Percentiles rank a stretch among this genome's conserved stretches.
These are phyloP conservation scores for Azemiops feae DNA, from an alignment of 2,113 vertebrate species.

Conservation along the genomic window DNA sequence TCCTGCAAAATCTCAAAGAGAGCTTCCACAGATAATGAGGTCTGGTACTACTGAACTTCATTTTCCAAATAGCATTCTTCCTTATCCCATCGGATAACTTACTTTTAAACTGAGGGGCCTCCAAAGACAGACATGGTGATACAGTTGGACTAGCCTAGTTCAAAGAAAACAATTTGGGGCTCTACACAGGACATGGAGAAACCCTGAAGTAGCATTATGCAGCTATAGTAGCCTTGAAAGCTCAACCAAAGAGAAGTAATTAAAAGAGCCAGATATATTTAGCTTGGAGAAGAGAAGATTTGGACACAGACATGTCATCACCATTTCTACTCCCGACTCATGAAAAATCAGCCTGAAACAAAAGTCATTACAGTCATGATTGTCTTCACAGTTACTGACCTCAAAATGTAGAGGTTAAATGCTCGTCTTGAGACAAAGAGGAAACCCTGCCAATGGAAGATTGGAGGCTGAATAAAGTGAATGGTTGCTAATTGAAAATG, in stretches of 20 bases:
- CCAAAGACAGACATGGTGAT: not conserved
- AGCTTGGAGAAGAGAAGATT: not conserved
- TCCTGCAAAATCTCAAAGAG: not conserved
- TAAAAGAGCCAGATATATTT: not conserved
- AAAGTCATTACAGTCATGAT: not conserved
- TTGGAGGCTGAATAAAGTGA: not conserved
- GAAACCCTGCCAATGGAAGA: not conserved
- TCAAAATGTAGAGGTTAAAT: not conserved
- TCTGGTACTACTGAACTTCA: not conserved
- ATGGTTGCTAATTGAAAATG: not conserved
- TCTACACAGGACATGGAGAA: not conserved
- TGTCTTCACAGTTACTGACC: not conserved
- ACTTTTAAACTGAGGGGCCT: not conserved
- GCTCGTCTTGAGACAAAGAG: not conserved
- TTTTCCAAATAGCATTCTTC: not conserved
- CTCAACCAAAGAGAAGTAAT: not conserved
- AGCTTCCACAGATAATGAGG: not conserved
- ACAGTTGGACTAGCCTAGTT: not conserved
- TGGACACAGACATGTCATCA: not conserved
- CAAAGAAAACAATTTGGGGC: too few relatives aligned
- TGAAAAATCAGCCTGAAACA: not conserved
- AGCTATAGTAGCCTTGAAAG: not conserved
- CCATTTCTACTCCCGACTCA: not conserved
- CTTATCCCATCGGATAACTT: not conserved
- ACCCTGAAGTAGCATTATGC: not conserved